Percentiles rank a stretch among this genome's conserved stretches.
Evolutionary conservation across 2,888 invertebrate genomes (phyloP).

Genomic region (Aphrophora alni): DNA sequence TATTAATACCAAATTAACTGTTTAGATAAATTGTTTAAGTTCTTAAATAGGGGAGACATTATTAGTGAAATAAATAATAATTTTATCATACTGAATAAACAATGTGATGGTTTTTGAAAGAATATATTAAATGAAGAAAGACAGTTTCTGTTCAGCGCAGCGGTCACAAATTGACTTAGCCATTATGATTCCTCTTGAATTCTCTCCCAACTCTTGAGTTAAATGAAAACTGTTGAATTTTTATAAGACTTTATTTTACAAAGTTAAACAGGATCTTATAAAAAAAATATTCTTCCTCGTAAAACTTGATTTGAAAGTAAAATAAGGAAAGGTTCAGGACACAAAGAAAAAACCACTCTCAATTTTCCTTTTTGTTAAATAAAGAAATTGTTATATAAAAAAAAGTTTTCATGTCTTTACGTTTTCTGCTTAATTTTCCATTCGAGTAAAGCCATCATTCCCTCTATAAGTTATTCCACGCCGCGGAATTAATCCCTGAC

Average conservation of each 20-base stretch:
- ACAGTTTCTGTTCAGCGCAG: too few relatives aligned
- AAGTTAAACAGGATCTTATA: background rate
- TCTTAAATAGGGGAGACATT: too few relatives aligned
- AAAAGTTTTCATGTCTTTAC: constrained; percentile 34
- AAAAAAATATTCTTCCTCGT: constrained; percentile 17
- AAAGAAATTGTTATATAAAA: constrained; percentile 27
- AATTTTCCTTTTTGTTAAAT: constrained; percentile 15
- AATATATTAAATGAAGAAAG: too few relatives aligned
- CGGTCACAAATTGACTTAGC: background rate
- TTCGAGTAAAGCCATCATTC: constrained; percentile 29
- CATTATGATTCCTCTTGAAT: background rate
- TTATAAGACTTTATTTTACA: background rate
- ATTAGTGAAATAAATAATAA: too few relatives aligned
- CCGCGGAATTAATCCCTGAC: constrained; percentile 30
- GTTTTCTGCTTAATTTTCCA: constrained; percentile 26
- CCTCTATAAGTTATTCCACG: constrained; percentile 28
- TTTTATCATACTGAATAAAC: too few relatives aligned
- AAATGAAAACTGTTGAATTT: constrained; percentile 1
- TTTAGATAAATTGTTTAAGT: too few relatives aligned
- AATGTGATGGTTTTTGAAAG: too few relatives aligned
- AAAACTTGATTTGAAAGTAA: constrained; percentile 30
- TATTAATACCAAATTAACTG: too few relatives aligned
- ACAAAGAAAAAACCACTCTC: constrained; percentile 15
- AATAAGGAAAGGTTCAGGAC: background rate
- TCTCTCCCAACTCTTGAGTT: background rate